These are phyloP conservation scores for Protula sp. DNA, from an alignment of 2,888 invertebrate genomes.

Conservation along the genomic window DNA sequence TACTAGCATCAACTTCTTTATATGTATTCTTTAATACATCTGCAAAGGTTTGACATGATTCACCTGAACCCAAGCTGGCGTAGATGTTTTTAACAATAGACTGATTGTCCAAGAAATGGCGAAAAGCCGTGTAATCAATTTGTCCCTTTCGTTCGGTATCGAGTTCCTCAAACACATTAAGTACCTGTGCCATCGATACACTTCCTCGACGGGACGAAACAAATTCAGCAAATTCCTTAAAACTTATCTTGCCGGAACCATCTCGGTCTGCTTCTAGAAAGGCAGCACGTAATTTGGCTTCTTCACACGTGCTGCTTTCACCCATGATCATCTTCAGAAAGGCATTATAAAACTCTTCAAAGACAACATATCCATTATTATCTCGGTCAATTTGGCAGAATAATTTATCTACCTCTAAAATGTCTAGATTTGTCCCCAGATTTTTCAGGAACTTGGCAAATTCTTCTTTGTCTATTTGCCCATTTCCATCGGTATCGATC, in stretches of 20 bases:
- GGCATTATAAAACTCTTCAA: slow-evolving; percentile 21
- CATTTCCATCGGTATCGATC: slow-evolving; percentile 22
- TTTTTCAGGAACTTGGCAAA: slow-evolving; percentile 15
- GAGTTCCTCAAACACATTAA: slow-evolving; percentile 17
- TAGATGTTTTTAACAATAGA: too few species aligned
- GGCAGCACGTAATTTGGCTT: slow-evolving; percentile 12
- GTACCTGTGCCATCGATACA: slow-evolving; percentile 8
- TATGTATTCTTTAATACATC: neutral
- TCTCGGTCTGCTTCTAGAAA: slow-evolving; percentile 23
- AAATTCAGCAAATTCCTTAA: slow-evolving; percentile 23
- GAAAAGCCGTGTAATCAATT: slow-evolving; percentile 16
- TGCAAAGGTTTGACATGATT: neutral
- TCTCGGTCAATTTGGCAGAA: slow-evolving; percentile 17
- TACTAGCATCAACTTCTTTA: neutral
- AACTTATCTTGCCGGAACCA: slow-evolving; percentile 19
- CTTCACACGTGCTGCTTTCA: slow-evolving; percentile 6
- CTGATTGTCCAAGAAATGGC: slow-evolving; percentile 10
- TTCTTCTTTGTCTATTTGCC: slow-evolving; percentile 20
- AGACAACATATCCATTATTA: slow-evolving; percentile 7
- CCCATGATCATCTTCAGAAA: slow-evolving; percentile 17
- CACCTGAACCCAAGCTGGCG: neutral
- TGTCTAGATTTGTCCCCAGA: slow-evolving; percentile 16
- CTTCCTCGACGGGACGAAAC: slow-evolving; percentile 13
- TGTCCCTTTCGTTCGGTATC: slow-evolving; percentile 11
- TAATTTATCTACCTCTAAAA: slow-evolving; percentile 14